Evolutionary conservation across 2,797 vertebrate species (phyloP).

Genomic region (Cyprinodon diabolis): DNA sequence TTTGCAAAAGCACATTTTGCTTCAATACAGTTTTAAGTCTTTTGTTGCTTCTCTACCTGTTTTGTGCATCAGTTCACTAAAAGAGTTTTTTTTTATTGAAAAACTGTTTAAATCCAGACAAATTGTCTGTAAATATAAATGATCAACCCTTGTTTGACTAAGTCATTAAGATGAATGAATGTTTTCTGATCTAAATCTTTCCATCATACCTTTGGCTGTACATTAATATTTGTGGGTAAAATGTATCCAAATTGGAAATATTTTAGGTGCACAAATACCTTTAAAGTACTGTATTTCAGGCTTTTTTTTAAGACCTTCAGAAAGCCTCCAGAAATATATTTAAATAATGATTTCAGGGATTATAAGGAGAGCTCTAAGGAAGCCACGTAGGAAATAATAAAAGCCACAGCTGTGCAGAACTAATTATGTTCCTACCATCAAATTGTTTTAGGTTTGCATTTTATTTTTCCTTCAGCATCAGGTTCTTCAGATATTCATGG

Average conservation of each 20-base stretch:
- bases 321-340: too few species aligned
- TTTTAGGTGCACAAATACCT: neutral
- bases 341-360: too few species aligned
- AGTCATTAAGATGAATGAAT: neutral
- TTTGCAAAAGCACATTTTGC: neutral
- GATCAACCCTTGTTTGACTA: too few species aligned
- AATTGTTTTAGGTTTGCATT: conserved; percentile 18
- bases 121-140: too few species aligned
- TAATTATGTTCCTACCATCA: neutral
- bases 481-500: conserved; percentile 47
- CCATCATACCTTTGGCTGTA: neutral
- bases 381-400: too few species aligned
- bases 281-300: neutral
- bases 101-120: too few species aligned
- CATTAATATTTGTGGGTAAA: neutral
- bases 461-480: conserved; percentile 53
- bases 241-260: neutral
- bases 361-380: too few species aligned
- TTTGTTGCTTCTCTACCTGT: neutral
- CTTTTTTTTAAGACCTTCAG: too few species aligned
- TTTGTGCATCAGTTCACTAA: neutral
- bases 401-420: too few species aligned
- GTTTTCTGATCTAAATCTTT: neutral
- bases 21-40: neutral
- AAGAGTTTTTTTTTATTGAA: too few species aligned